Conservation (phyloP, 2,797 vertebrate species). For the Tangara arthus region DNA sequence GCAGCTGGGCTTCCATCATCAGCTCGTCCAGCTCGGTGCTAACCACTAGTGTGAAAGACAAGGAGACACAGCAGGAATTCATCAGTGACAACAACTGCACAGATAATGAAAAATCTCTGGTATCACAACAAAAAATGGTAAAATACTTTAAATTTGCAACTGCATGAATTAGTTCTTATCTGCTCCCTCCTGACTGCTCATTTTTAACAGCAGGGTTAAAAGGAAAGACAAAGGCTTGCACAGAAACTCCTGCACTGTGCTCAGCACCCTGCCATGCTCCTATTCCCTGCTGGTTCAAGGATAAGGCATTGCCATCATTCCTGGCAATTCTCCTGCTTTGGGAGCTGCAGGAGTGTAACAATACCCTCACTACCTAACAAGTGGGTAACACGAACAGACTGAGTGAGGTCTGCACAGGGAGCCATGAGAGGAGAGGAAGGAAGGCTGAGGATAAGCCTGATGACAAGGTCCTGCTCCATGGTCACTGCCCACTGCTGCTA, state of each 20-base stretch:
- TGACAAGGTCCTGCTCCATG: neutral
- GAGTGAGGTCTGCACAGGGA: neutral
- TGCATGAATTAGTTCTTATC: neutral
- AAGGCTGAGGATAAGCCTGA: neutral
- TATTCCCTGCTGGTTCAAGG: neutral
- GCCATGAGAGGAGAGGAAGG: neutral
- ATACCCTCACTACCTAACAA: neutral
- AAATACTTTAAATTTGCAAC: neutral
- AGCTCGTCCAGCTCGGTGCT: constrained; percentile 88
- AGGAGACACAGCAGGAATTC: neutral
- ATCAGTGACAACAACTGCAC: neutral
- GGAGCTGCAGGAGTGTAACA: neutral
- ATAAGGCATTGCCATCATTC: neutral
- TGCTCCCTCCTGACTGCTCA: neutral
- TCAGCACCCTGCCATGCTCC: neutral
- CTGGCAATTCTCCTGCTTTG: neutral
- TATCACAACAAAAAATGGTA: neutral
- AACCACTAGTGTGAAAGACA: constrained; percentile 74
- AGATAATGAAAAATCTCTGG: neutral
- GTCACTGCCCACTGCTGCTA: neutral
- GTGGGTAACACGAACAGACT: neutral
- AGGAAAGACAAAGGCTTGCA: neutral
- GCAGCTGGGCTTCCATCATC: constrained; percentile 94
- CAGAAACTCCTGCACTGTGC: neutral
- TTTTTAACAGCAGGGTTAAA: neutral